Conservation (phyloP, 2,797 vertebrate species). For the Allobates femoralis region DNA sequence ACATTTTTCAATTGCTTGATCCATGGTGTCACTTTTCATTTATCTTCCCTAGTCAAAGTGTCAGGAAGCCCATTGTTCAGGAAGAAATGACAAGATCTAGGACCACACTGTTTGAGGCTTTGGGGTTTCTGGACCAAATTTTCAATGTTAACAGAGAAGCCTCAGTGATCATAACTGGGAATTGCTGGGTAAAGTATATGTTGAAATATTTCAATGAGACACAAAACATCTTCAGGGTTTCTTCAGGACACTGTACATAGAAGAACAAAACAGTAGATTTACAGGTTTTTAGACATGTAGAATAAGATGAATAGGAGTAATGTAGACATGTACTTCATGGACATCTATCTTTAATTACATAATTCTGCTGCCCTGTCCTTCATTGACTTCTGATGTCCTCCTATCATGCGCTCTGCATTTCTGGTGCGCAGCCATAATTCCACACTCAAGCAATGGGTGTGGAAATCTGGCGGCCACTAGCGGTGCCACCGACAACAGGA, state of each 20-base stretch:
- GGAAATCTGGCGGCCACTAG: too few relatives aligned
- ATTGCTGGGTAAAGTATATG: not conserved
- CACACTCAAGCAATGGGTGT: too few relatives aligned
- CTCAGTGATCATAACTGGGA: not conserved
- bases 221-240: slow-evolving; percentile 17
- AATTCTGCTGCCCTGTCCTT: too few relatives aligned
- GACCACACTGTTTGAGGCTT: slow-evolving; percentile 2
- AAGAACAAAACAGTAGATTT: not conserved
- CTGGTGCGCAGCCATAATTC: too few relatives aligned
- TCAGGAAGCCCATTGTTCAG: slow-evolving; percentile 4
- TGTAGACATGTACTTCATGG: not conserved
- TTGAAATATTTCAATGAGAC: slow-evolving; percentile 21
- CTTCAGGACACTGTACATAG: not conserved
- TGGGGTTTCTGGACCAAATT: slow-evolving; percentile 26
- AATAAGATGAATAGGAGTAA: not conserved
- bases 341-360: too few relatives aligned
- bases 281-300: not conserved
- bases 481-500: too few relatives aligned
- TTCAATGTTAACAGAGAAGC: not conserved
- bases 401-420: too few relatives aligned
- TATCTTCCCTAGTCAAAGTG: not conserved
- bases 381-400: too few relatives aligned
- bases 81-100: not conserved
- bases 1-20: slow-evolving; percentile 25
- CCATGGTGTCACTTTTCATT: slow-evolving; percentile 5